A percentile compares a stretch with the other conserved stretches of the same genome.
Conservation (phyloP, 64 coral and sea anemone genomes). For the Catalaphyllia jardinei region DNA sequence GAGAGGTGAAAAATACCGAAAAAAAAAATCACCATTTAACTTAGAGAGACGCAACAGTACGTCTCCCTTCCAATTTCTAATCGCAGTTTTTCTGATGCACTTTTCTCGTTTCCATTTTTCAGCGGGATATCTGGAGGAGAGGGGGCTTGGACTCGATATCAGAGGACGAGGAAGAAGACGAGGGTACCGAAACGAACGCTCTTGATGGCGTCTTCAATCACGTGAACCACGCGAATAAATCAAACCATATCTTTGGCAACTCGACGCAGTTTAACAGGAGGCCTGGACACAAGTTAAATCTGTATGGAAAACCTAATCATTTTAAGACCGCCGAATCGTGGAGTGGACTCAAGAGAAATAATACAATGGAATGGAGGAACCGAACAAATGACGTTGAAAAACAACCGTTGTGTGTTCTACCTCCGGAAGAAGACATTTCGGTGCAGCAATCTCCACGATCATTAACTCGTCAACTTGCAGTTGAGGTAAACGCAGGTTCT, state of each 20-base stretch:
- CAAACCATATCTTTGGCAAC: constrained; percentile 26
- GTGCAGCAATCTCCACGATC: background rate
- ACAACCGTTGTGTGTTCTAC: background rate
- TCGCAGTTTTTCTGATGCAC: background rate
- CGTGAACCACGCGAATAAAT: background rate
- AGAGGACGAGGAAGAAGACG: constrained; percentile 85
- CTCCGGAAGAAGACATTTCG: background rate
- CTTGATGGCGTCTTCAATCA: constrained; percentile 2
- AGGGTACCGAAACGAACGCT: constrained; percentile 37
- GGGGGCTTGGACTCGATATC: constrained; percentile 85
- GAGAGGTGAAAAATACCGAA: too few relatives aligned
- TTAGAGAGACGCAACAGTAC: background rate
- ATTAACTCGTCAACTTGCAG: background rate
- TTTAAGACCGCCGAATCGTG: background rate
- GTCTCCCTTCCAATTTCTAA: background rate
- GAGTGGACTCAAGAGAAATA: background rate
- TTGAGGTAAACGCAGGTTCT: constrained; percentile 1
- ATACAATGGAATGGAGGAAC: background rate
- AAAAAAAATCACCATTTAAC: too few relatives aligned
- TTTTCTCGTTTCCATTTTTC: constrained; percentile 13
- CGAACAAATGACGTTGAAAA: background rate
- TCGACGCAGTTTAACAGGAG: background rate
- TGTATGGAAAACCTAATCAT: constrained; percentile 31
- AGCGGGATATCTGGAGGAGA: constrained; percentile 88
- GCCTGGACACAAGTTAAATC: background rate